Conservation (phyloP, 2,113 vertebrate species). For the Sinosuthora webbiana region DNA sequence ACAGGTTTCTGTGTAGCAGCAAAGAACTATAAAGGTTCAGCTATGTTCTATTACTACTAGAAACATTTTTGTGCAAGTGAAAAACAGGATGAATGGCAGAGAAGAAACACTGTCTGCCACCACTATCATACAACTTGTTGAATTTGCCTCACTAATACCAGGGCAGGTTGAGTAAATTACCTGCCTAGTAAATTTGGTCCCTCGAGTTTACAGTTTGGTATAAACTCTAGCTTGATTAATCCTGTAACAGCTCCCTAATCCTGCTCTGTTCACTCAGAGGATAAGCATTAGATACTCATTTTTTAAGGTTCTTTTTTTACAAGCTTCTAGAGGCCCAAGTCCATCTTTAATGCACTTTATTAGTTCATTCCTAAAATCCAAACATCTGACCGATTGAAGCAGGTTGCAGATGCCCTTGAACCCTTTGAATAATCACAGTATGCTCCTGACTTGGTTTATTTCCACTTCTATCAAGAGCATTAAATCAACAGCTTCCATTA, state of each 20-base stretch:
- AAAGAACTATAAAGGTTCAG: background rate
- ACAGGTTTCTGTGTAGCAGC: background rate
- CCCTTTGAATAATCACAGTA: background rate
- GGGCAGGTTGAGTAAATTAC: background rate
- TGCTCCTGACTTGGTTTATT: background rate
- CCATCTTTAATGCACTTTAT: background rate
- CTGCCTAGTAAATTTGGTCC: background rate
- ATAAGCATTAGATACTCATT: background rate
- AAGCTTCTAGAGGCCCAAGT: background rate
- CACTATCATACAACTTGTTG: background rate
- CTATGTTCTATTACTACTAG: background rate
- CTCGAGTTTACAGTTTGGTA: background rate
- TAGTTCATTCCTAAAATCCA: background rate
- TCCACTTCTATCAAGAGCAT: background rate
- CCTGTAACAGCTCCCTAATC: background rate
- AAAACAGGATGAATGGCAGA: background rate
- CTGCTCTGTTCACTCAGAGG: background rate
- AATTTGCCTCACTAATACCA: background rate
- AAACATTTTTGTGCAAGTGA: background rate
- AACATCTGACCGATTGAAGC: background rate
- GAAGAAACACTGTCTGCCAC: background rate
- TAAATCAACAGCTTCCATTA: constrained; percentile 37
- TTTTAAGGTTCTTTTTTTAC: background rate
- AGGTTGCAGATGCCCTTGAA: background rate
- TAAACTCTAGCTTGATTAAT: constrained; percentile 19